phyloP scores from a whole-genome alignment of 2,113 vertebrate genomes.

The Tursiops truncatus region DNA sequence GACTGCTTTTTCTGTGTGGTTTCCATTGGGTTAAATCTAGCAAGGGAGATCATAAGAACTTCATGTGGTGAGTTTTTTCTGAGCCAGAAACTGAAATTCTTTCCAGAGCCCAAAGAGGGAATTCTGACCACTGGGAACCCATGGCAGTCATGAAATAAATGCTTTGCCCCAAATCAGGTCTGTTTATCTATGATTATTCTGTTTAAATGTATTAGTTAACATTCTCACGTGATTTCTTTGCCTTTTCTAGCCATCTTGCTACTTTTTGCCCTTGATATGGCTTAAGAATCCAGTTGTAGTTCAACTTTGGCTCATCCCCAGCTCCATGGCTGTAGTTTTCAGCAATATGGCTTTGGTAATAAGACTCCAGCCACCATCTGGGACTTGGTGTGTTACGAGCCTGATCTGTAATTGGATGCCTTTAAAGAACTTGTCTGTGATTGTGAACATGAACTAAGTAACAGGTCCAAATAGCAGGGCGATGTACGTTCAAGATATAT shows the following conservation, averaged over 20 bases:
- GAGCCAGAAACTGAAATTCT: neutral
- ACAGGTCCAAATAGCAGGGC: neutral
- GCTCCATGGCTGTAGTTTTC: neutral
- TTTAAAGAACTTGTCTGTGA: neutral
- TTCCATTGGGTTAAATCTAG: neutral
- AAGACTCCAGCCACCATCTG: neutral
- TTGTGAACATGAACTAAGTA: neutral
- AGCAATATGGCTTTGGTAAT: constrained; percentile 11
- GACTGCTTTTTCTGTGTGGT: neutral
- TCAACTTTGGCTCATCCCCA: neutral
- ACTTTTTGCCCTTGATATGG: neutral
- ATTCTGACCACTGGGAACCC: neutral
- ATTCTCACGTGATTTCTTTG: rapidly evolving
- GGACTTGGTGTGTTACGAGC: neutral
- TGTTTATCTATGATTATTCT: neutral
- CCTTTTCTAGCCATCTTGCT: neutral
- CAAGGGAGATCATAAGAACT: neutral
- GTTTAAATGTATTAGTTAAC: neutral
- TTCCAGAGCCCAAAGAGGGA: neutral
- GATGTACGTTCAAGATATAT: neutral
- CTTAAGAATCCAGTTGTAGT: neutral
- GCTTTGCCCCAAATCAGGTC: neutral
- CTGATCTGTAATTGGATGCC: neutral
- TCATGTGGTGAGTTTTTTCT: neutral
- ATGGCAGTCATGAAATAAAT: neutral